Base-by-base conservation (phyloP, 2,888 invertebrate species). In the Amphipyra tragopoginis region DNA sequence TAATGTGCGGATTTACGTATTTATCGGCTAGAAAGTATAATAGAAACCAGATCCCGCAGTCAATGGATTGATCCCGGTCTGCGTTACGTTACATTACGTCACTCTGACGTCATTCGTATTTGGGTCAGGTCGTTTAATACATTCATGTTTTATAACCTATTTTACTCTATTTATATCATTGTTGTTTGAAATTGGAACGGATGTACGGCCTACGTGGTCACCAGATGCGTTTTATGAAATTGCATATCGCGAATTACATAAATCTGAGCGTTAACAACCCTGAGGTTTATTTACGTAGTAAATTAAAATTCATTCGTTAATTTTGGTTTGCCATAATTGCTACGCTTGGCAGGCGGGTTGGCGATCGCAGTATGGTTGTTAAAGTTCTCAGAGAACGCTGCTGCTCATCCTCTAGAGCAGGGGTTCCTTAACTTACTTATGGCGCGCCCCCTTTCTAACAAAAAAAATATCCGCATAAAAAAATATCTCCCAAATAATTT, bases 71-170 rank as follows among this genome's bases (percentile, higher is more conserved):
- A 85, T 86, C 83, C 81, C 79, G 79, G 76, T 77, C 79, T 75
- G 73, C 62, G 67, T 89, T 85, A 85, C 85, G 84, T 81, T 72
- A 73, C 72, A 77, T 92, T 89, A 92, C 93, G 90, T 93, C 90
- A 91, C 83, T 77, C 79, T 75, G 78, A 85, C 93, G 93, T 93
- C 93, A 93, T 84, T 78, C 76, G 79, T 87, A 93, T 92, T 91
- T 90, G 85, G 93, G 93, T 93, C 93, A 93, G 86, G 82, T 85
- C 87, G 88, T 87, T 88, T 73, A 88, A 87, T 90, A 88, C 86
- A 86, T 82, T 81, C 84, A 83, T 86, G 85, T 88, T 90, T 88
- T 90, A 92, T 86, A 89, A 86, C 89, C 87, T 86, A 90, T 89
- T 91, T 90, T 87, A 81, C 80, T 86, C 87, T 90, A 90, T 91